Evolutionary conservation across 2,797 vertebrate genomes (phyloP), one percentile per base, ranked within the genome.

Genomic region (Alectoris magna): DNA sequence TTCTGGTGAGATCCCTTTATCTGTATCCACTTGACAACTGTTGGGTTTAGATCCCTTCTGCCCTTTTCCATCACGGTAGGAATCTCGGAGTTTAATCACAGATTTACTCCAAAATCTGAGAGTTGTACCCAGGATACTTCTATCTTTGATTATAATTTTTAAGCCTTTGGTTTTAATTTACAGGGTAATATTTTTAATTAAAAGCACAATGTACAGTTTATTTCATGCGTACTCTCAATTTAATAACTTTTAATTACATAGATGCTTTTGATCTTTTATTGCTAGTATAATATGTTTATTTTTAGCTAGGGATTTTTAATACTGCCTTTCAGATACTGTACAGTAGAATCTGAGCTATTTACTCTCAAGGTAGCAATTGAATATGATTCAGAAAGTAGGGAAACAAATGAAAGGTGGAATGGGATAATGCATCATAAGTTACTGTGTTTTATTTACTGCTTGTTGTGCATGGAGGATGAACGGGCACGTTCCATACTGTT

Each of bases 181-280:
- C 31, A 91, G 73, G 59, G 21, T 93, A 95, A 69, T 80, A 39
- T 84, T 91, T 91, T 91, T 86, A 93, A 94, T 94, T 88, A 84
- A 93, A 94, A 90, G 60, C 41, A 73, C 17, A 64, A 14, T n/a
- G 38, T 14, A 29, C 23, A 6, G 46, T 70, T 85, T 66, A 18
- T 69, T 92, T 87, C 41, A 34, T 66, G 48, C 0, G 1, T 63
- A 10, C 48, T 60, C 36, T 85, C n/a, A 69, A 11, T 73, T 60
- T 90, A 90, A 88, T 93, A 81, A 22, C 80, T 93, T 78, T 89
- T 87, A 94, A 87, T 94, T 90, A 62, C 6, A 4, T 67, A 49
- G 76, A 26, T 76, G 31, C 29, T 95, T 96, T 94, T 95, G 66
- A 89, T 95, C 34, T 93, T 80, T 82, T 27, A 53, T 14, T 84